phyloP scores from a whole-genome alignment of 2,888 invertebrate genomes.

The Limnephilus rhombicus region DNA sequence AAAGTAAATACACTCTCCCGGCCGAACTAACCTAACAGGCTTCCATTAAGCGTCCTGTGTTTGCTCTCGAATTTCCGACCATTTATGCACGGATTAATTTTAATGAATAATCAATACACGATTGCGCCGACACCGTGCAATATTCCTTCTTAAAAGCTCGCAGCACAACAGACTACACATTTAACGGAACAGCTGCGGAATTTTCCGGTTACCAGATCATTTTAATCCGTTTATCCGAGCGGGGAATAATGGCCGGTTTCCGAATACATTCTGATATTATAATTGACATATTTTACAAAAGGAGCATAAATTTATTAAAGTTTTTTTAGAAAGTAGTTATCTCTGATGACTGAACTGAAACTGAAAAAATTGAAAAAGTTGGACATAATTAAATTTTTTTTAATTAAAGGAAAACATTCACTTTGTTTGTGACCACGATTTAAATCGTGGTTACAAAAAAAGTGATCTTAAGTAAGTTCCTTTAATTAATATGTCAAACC shows the following conservation, averaged over 20 bases:
- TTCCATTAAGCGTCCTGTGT: slow-evolving; percentile 26
- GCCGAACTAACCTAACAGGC: neutral
- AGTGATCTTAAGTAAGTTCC: no score
- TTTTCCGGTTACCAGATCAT: neutral
- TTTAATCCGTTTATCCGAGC: slow-evolving; percentile 37
- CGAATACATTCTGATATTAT: neutral
- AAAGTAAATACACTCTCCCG: neutral
- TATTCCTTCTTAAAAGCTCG: slow-evolving; percentile 47
- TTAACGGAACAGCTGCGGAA: slow-evolving; percentile 29
- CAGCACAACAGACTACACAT: neutral
- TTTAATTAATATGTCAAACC: no score
- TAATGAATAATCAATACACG: slow-evolving; percentile 48
- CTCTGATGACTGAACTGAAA: no score
- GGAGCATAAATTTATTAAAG: neutral
- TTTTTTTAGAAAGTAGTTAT: neutral
- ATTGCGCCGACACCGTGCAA: slow-evolving; percentile 25
- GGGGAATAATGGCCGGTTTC: neutral
- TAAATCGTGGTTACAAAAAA: no score
- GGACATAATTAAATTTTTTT: no score
- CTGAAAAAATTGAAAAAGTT: no score
- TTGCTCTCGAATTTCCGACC: slow-evolving; percentile 23
- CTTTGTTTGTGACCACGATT: no score
- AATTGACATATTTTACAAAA: neutral
- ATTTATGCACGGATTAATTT: slow-evolving; percentile 47
- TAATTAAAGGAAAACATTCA: no score